A percentile compares a stretch with the other conserved stretches of the same genome.
Evolutionary conservation across 2,888 invertebrate species (phyloP).

Genomic region (Dryomyza anilis): DNA sequence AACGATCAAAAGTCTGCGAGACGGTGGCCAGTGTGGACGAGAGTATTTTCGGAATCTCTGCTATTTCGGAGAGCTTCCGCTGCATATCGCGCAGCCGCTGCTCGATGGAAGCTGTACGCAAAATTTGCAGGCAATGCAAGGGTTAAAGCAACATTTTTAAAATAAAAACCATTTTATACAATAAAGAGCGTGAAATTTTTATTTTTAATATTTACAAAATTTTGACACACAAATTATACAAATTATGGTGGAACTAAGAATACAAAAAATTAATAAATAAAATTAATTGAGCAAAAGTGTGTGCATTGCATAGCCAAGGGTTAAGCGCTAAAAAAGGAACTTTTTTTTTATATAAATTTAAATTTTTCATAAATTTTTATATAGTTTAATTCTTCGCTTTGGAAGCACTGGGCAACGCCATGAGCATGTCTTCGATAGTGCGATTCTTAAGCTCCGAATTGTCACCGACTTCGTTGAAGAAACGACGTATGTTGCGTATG

Average conservation of each 20-base stretch:
- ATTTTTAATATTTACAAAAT: background rate
- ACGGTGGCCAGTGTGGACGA: constrained; percentile 59
- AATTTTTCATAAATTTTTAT: too few relatives aligned
- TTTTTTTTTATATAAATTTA: too few relatives aligned
- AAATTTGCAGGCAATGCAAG: constrained; percentile 39
- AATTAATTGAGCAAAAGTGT: too few relatives aligned
- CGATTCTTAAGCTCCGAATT: constrained; percentile 55
- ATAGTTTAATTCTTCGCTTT: constrained; percentile 36
- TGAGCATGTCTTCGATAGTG: constrained; percentile 60
- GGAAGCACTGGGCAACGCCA: constrained; percentile 56
- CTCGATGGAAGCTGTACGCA: constrained; percentile 52
- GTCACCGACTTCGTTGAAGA: constrained; percentile 60
- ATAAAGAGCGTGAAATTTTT: background rate
- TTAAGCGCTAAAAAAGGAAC: too few relatives aligned
- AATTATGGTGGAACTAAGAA: constrained; percentile 9
- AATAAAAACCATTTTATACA: constrained; percentile 16
- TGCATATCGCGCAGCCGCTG: constrained; percentile 58
- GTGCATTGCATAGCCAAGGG: too few relatives aligned
- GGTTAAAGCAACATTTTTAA: background rate
- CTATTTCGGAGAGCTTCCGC: constrained; percentile 59
- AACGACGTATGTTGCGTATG: constrained; percentile 65
- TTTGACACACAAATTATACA: constrained; percentile 14
- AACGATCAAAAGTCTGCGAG: constrained; percentile 55
- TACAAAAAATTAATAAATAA: background rate
- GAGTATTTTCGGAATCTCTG: constrained; percentile 58